Evolutionary conservation across 2,113 vertebrate genomes (phyloP).

Genomic region (Microcebus murinus): DNA sequence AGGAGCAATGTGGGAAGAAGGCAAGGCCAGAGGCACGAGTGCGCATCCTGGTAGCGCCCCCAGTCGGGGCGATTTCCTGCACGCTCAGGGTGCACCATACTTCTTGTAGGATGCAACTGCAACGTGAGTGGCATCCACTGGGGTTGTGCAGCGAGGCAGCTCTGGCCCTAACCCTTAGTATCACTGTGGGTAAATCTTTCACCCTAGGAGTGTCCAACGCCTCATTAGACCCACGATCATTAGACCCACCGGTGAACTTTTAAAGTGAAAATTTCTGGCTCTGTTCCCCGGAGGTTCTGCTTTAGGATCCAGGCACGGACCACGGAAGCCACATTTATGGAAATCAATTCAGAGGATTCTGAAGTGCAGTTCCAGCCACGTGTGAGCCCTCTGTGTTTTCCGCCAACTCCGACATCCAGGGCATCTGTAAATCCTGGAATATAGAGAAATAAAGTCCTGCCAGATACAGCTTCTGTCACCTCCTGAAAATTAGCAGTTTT

Average conservation of each 20-base stretch:
- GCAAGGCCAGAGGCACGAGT: neutral
- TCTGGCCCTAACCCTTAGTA: too few relatives aligned
- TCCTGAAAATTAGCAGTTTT: neutral
- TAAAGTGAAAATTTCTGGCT: neutral
- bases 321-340: neutral
- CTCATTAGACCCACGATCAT: neutral
- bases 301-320: neutral
- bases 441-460: neutral
- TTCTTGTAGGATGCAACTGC: neutral
- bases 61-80: too few relatives aligned
- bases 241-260: neutral
- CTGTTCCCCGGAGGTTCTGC: neutral
- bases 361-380: neutral
- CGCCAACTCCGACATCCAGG: neutral
- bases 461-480: neutral
- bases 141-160: neutral
- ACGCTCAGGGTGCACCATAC: too few relatives aligned
- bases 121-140: neutral
- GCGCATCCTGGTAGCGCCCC: neutral
- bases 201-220: neutral
- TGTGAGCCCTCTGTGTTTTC: neutral
- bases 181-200: neutral
- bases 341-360: neutral
- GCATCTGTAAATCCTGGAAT: neutral
- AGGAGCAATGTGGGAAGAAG: neutral